phyloP scores from a whole-genome alignment of 1,140 invertebrate species.

The Lordiphosa mommai region DNA sequence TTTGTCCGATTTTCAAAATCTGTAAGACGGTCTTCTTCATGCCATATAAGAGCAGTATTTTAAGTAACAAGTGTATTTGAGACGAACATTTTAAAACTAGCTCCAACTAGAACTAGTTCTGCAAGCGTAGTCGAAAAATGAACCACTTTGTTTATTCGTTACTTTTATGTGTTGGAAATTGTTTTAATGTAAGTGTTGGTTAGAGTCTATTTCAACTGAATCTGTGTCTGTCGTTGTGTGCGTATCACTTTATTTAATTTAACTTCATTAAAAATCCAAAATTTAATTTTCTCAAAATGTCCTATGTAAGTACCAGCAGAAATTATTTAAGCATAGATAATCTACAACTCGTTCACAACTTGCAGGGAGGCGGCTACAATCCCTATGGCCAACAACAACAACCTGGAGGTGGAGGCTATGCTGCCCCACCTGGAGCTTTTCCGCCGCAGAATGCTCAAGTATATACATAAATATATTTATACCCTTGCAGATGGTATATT shows the following conservation, averaged over 20 bases:
- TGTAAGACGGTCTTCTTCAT: no score
- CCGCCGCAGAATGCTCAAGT: conserved; percentile 74
- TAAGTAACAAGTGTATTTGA: no score
- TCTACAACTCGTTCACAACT: neutral
- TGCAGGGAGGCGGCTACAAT: conserved; percentile 65
- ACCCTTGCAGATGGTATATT: no score
- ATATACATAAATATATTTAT: no score
- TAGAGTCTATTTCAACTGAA: neutral
- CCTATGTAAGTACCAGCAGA: conserved; percentile 44
- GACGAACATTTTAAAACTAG: no score
- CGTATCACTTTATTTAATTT: neutral
- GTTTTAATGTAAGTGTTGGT: conserved; percentile 1
- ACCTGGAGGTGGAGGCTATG: conserved; percentile 49
- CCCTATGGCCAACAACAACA: conserved; percentile 56
- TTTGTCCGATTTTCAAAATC: no score
- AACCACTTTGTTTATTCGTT: no score
- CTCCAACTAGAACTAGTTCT: no score
- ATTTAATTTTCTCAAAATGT: conserved; percentile 42
- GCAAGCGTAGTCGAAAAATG: no score
- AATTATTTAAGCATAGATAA: neutral
- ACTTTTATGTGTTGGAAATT: neutral
- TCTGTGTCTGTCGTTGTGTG: conserved; percentile 9
- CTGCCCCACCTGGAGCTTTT: conserved; percentile 73
- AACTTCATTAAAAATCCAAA: conserved; percentile 16
- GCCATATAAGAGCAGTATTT: no score